phyloP scores from a whole-genome alignment of 2,888 invertebrate species.

The Plemyria rubiginata region DNA sequence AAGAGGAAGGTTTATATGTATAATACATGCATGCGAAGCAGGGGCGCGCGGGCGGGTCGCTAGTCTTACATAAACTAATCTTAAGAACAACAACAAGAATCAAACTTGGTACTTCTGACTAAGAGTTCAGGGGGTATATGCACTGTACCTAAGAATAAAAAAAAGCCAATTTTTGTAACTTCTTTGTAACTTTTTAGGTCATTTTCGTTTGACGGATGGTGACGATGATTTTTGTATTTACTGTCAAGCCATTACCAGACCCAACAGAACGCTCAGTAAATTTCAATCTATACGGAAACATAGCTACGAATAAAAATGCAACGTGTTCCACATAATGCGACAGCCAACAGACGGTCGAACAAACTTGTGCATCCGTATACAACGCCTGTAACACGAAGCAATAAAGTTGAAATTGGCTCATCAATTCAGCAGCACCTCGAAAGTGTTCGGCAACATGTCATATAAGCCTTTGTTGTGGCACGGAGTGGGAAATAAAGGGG shows the following conservation, averaged over 20 bases:
- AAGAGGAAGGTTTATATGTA: too few species aligned
- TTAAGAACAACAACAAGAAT: too few species aligned
- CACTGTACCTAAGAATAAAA: too few species aligned
- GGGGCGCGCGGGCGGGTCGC: too few species aligned
- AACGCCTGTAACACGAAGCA: conserved; percentile 8
- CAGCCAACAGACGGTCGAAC: conserved; percentile 4
- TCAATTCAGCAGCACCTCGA: not conserved
- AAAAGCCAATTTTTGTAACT: too few species aligned
- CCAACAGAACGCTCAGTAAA: not conserved
- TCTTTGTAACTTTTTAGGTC: too few species aligned
- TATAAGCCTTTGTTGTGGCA: conserved; percentile 18
- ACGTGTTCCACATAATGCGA: conserved; percentile 12
- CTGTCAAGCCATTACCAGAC: not conserved
- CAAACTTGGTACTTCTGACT: too few species aligned
- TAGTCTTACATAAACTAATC: too few species aligned
- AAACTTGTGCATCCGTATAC: not conserved
- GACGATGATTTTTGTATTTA: not conserved
- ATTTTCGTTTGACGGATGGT: too few species aligned
- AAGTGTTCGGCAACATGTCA: conserved; percentile 7
- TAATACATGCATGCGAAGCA: too few species aligned
- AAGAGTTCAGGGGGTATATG: too few species aligned
- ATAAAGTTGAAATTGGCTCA: conserved; percentile 21
- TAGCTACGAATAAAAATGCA: conserved; percentile 4
- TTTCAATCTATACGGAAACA: conserved; percentile 1
- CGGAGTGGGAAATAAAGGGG: not conserved